Conservation (phyloP, 2,113 vertebrate genomes). For the Xyrauchen texanus region DNA sequence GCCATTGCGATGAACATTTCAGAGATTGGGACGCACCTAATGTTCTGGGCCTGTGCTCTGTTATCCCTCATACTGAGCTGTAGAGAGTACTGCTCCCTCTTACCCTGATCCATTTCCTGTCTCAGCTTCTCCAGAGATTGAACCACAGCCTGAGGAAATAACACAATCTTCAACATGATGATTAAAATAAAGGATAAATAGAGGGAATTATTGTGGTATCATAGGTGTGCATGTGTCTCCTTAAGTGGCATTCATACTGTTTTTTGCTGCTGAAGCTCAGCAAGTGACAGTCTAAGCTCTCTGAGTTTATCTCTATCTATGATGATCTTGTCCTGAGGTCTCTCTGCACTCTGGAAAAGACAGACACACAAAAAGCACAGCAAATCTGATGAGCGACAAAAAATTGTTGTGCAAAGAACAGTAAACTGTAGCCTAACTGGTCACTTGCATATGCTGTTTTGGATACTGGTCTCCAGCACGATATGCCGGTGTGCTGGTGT, state of each 20-base stretch:
- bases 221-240: not conserved
- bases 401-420: not conserved
- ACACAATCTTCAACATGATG: too few species aligned
- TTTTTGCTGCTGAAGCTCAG: constrained; percentile 37
- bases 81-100: constrained; percentile 51
- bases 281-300: constrained; percentile 17
- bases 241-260: not conserved
- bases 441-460: too few species aligned
- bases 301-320: constrained; percentile 10
- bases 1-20: not conserved
- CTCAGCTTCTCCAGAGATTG: constrained; percentile 47
- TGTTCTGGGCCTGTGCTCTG: constrained; percentile 49
- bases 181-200: too few species aligned
- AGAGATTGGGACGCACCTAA: constrained; percentile 63
- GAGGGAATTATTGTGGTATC: too few species aligned
- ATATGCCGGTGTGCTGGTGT: too few species aligned
- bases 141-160: constrained; percentile 54
- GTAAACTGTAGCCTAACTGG: too few species aligned
- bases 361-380: not conserved
- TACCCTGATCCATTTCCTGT: constrained; percentile 56
- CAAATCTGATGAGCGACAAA: not conserved
- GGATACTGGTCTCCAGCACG: too few species aligned
- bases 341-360: constrained; percentile 25
- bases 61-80: constrained; percentile 56
- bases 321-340: not conserved